Percentiles rank a stretch among this genome's conserved stretches.
Conservation (phyloP, 2,797 vertebrate genomes). For the Acipenser oxyrinchus region DNA sequence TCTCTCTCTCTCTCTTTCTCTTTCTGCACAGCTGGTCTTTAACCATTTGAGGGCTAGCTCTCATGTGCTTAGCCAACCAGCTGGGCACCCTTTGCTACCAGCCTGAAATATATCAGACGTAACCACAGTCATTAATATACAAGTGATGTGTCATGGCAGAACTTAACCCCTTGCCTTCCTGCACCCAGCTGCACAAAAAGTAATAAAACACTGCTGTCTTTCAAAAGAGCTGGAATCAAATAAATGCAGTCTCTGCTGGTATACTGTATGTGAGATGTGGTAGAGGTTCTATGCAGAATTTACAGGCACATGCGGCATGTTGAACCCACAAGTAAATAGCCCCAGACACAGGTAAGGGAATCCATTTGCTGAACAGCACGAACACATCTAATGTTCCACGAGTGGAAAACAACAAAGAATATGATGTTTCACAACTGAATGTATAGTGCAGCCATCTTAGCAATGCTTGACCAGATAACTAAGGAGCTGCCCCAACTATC, state of each 20-base stretch:
- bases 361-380: too few species aligned
- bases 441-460: background rate
- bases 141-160: background rate
- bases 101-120: background rate
- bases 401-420: too few species aligned
- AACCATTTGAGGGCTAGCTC: background rate
- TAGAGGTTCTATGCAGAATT: too few species aligned
- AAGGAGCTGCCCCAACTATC: background rate
- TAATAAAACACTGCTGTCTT: too few species aligned
- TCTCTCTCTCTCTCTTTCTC: slow-evolving; percentile 20
- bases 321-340: too few species aligned
- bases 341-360: too few species aligned
- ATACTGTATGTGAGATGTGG: too few species aligned
- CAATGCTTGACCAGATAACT: background rate
- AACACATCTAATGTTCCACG: too few species aligned
- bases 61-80: background rate
- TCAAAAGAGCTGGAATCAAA: too few species aligned
- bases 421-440: too few species aligned
- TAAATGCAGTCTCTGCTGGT: too few species aligned
- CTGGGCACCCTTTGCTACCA: background rate
- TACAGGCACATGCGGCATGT: too few species aligned
- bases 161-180: background rate
- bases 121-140: background rate
- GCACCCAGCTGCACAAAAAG: background rate
- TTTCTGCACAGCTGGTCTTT: slow-evolving; percentile 3